phyloP scores from a whole-genome alignment of 1,140 invertebrate species.

The Aphelenchoides fujianensis region DNA sequence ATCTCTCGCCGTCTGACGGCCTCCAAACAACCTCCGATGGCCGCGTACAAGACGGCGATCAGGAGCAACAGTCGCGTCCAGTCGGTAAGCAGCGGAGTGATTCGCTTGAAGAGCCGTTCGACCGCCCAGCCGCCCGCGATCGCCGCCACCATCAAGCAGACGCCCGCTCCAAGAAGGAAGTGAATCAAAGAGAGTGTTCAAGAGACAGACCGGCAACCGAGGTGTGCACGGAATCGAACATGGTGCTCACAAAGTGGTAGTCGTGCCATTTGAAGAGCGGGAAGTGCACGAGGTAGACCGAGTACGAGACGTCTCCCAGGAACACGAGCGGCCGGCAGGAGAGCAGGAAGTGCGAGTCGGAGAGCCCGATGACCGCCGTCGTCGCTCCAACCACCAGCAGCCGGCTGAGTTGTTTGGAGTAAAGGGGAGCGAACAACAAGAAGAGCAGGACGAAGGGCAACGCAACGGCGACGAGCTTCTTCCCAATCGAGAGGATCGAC shows the following conservation, averaged over 20 bases:
- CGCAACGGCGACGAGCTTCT: background rate
- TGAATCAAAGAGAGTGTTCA: background rate
- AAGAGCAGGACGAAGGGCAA: background rate
- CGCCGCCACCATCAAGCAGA: background rate
- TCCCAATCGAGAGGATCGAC: too few relatives aligned
- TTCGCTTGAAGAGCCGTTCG: background rate
- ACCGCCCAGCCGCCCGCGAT: background rate
- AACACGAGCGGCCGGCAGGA: background rate
- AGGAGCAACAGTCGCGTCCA: background rate
- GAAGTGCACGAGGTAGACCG: background rate
- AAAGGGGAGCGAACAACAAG: too few relatives aligned
- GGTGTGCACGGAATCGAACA: background rate
- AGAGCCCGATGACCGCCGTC: background rate
- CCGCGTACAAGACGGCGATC: background rate
- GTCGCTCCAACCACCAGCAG: background rate
- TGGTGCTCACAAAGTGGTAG: background rate
- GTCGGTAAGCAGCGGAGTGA: background rate
- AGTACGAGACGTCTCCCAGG: background rate
- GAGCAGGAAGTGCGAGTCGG: background rate
- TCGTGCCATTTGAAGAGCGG: background rate
- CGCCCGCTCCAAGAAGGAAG: background rate
- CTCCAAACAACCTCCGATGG: background rate
- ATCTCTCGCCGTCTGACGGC: too few relatives aligned
- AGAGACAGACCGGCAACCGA: background rate
- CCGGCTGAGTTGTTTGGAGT: background rate